A percentile compares a stretch with the other conserved stretches of the same genome.
Evolutionary conservation across 2,113 vertebrate genomes (phyloP).

Genomic region (Cyanoderma ruficeps): DNA sequence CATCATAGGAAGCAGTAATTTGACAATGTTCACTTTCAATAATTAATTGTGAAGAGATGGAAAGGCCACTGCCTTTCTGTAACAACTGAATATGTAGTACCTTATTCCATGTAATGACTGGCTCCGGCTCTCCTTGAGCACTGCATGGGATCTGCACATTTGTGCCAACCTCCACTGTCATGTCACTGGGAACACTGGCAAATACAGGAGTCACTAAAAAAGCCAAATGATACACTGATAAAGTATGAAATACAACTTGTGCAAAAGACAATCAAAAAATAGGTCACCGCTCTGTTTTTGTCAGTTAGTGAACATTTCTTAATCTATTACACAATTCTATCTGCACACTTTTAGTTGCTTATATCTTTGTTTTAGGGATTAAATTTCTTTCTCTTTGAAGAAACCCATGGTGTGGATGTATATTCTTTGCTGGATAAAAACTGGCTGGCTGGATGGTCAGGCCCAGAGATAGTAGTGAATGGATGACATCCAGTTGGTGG

Average conservation of each 20-base stretch:
- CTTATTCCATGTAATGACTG: slow-evolving; percentile 98
- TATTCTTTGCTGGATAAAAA: not conserved
- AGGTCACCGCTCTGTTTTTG: not conserved
- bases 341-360: not conserved
- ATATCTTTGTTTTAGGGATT: not conserved
- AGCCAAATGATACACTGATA: not conserved
- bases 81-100: slow-evolving; percentile 69
- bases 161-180: slow-evolving; percentile 91
- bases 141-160: slow-evolving; percentile 93
- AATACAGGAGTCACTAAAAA: slow-evolving; percentile 92
- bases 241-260: not conserved
- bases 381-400: not conserved
- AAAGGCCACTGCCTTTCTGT: not conserved
- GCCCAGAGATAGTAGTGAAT: no score
- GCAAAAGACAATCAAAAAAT: not conserved
- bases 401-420: not conserved
- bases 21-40: not conserved
- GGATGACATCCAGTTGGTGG: not conserved
- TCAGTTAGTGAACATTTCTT: not conserved
- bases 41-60: not conserved
- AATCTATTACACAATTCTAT: not conserved
- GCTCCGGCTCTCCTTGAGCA: slow-evolving; percentile 91
- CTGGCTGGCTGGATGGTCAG: not conserved
- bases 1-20: not conserved
- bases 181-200: slow-evolving; percentile 89